Percentiles rank a stretch among this genome's conserved stretches.
Conservation (phyloP, 2,888 invertebrate genomes). For the Subacronicta megacephala region DNA sequence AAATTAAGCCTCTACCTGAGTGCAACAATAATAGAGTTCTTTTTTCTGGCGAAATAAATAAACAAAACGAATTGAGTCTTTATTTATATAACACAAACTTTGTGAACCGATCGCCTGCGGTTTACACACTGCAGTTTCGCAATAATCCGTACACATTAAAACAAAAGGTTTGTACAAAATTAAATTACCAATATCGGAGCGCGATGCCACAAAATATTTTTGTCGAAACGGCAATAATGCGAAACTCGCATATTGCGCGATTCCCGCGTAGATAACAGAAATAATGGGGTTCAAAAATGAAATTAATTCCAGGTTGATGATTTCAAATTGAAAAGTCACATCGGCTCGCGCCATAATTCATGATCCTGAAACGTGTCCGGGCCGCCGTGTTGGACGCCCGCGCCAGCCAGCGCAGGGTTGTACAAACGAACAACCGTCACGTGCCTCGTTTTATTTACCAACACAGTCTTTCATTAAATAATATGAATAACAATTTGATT, state of each 20-base stretch:
- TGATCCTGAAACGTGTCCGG: conserved; percentile 89
- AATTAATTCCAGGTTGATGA: conserved; percentile 90
- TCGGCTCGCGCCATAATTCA: conserved; percentile 89
- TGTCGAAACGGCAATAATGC: conserved; percentile 84
- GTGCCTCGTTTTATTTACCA: conserved; percentile 70
- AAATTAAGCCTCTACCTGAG: background rate
- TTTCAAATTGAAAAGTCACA: conserved; percentile 91
- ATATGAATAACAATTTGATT: conserved; percentile 39
- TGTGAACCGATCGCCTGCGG: conserved; percentile 54
- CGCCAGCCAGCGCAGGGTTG: conserved; percentile 74
- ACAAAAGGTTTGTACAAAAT: conserved; percentile 70
- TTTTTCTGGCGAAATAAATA: conserved; percentile 12
- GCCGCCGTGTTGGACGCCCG: conserved; percentile 83
- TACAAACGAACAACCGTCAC: conserved; percentile 35
- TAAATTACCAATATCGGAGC: conserved; percentile 72
- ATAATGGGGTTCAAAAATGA: conserved; percentile 90
- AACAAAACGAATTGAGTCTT: conserved; percentile 40
- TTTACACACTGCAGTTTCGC: conserved; percentile 49
- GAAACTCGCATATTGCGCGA: conserved; percentile 88
- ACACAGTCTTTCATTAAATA: conserved; percentile 35
- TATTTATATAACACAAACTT: conserved; percentile 50
- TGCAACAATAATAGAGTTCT: conserved; percentile 10
- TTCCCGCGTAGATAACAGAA: conserved; percentile 87
- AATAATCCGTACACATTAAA: conserved; percentile 64
- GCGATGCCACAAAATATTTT: conserved; percentile 83